phyloP scores from a whole-genome alignment of 2,797 vertebrate species.

The Apodemus agrarius region DNA sequence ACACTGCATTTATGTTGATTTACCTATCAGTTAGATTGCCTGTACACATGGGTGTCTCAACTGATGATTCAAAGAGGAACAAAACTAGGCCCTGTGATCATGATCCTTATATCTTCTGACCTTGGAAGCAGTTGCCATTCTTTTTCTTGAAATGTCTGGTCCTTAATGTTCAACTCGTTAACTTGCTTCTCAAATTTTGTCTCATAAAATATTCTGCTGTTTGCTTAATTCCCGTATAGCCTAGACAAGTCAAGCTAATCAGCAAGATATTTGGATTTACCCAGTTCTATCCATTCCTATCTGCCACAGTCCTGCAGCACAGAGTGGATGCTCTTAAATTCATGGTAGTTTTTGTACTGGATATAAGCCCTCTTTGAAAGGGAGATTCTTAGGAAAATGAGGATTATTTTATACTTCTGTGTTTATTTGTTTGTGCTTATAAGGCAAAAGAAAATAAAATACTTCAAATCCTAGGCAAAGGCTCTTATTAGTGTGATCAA shows the following conservation, averaged over 20 bases:
- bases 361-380: slow-evolving; percentile 14
- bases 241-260: slow-evolving; percentile 36
- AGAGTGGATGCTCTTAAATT: slow-evolving; percentile 20
- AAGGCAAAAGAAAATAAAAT: background rate
- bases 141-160: background rate
- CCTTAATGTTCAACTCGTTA: background rate
- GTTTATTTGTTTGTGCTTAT: background rate
- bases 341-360: background rate
- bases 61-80: background rate
- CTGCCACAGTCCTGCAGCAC: background rate
- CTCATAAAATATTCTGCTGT: background rate
- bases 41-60: background rate
- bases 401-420: background rate
- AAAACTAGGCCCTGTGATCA: background rate
- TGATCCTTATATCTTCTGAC: background rate
- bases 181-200: background rate
- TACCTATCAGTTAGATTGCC: background rate
- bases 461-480: background rate
- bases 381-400: background rate
- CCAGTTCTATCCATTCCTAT: background rate
- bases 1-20: background rate
- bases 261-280: background rate
- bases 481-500: background rate
- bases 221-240: background rate
- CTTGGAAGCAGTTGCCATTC: background rate